Base-by-base conservation (phyloP, 1,140 invertebrate genomes). In the Protaetia brevitarsis region DNA sequence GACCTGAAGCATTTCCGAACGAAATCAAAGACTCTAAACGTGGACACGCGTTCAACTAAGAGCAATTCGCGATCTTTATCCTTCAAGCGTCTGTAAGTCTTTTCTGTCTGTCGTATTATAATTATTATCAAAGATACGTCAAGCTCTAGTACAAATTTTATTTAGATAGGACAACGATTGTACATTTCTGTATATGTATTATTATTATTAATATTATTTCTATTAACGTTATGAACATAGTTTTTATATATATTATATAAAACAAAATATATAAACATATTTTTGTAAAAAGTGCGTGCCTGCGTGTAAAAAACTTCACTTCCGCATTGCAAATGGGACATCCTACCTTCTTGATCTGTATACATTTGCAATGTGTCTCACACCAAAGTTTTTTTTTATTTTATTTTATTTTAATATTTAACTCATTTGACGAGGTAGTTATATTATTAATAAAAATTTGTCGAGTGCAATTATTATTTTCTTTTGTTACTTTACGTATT, bases 21-120 rank as follows among this genome's bases (percentile, higher is more conserved):
- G 64, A 92, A 93, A 73, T 88, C 89, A 65, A 94, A 93, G 77
- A 91, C 88, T 21, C 87, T 86, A 84, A 86, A 85, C 67, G 80
- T 68, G 4, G 77, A 79, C 31, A 63, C 19, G 3, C 59, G 59
- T 16, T 61, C 16, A 19, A n/a, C n/a, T 13, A 61, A 34, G 13
- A 34, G 11, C 11, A 34, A 34, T 6, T 13, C 31, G 13, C 26
- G 31, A 13, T 61, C 59, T 34, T 23, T 36, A 10, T 61, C 59
- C 6, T 61, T 61, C 36, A 61, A 19, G n/a, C 28, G 59, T 6
- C 6, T 61, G 19, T 61, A 61, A 61, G 21, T 4, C 11, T 56
- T 10, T 19, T 19, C 13, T n/a, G n/a, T n/a, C n/a, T n/a, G n/a
- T 1, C 16, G 6, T 45, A 19, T 16, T 45, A 21, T 45, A 6